Conservation (phyloP, 2,113 vertebrate species). For the Tylochromis polylepis region DNA sequence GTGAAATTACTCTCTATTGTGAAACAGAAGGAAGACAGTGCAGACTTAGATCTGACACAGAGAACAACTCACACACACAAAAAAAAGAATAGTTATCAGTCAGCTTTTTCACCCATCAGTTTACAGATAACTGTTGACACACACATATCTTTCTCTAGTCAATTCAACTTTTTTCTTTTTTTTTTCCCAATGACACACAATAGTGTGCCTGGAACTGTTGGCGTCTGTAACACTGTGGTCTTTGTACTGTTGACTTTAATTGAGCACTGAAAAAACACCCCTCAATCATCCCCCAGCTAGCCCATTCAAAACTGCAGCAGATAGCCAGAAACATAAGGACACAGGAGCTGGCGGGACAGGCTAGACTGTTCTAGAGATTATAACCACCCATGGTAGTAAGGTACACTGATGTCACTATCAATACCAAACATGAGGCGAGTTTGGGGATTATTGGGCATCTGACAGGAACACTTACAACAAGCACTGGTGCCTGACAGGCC, state of each 20-base stretch:
- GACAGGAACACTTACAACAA: not conserved
- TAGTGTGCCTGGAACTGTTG: conserved; percentile 60
- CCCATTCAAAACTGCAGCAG: conserved; percentile 5
- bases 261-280: conserved; percentile 41
- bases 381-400: not conserved
- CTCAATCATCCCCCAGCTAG: conserved; percentile 19
- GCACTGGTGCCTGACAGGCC: not conserved
- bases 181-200: conserved; percentile 30
- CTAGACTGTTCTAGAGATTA: not conserved
- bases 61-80: fast-evolving
- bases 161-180: conserved; percentile 14
- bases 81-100: not conserved
- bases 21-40: not conserved
- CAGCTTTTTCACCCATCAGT: conserved; percentile 30
- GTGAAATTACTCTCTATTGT: not conserved
- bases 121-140: conserved; percentile 39
- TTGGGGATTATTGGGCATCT: not conserved
- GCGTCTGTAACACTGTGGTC: conserved; percentile 50
- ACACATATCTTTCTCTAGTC: conserved; percentile 24
- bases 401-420: not conserved
- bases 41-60: not conserved
- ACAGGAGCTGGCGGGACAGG: not conserved
- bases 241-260: conserved; percentile 60
- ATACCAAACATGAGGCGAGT: not conserved
- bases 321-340: not conserved